Evolutionary conservation across 2,113 vertebrate genomes (phyloP), one percentile per base, ranked within the genome.

Genomic region (Caranx melampygus): DNA sequence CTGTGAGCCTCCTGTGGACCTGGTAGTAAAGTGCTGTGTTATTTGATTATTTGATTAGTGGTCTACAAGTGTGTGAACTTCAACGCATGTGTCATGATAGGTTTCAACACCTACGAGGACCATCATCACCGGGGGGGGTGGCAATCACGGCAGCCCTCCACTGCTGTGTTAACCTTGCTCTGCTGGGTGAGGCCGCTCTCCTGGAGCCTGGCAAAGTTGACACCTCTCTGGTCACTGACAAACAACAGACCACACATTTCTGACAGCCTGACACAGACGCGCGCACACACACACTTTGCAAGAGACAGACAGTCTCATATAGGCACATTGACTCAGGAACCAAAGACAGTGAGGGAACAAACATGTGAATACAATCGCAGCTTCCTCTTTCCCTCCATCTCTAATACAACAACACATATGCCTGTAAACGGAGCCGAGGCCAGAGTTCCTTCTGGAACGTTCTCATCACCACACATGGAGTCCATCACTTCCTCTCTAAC

Each of bases 401-500:
- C 42, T 47, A 57, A 71, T 74, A 72, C 73, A 82, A 72, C 79
- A 64, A 63, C 75, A 68, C 62, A 79, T 20, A 68, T 33, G 70
- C 9, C 20, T 64, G 75, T 62, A 79, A 75, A 81, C 11, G 21
- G 42, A 75, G 10, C 45, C 31, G 21, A n/a, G 74, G 64, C 67
- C 80, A 75, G 14, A 73, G 68, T 31, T 52, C 42, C 60, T 54
- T 84, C 75, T 87, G 84, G 81, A 82, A 75, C 66, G 11, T 60
- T 60, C 63, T 78, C 79, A 58, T 79, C 66, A 49, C 63, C 65
- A 82, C 92, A 93, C 90, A 93, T 93, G 90, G 92, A 91, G 80
- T 58, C 70, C 87, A 94, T 92, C 92, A 79, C 80, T 88, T 91
- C 87, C 90, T 90, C 81, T 63, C 68, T 34, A 87, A 85, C 84